These are phyloP conservation scores for Mallotus villosus DNA, from an alignment of 2,797 vertebrate genomes.

Conservation along the genomic window DNA sequence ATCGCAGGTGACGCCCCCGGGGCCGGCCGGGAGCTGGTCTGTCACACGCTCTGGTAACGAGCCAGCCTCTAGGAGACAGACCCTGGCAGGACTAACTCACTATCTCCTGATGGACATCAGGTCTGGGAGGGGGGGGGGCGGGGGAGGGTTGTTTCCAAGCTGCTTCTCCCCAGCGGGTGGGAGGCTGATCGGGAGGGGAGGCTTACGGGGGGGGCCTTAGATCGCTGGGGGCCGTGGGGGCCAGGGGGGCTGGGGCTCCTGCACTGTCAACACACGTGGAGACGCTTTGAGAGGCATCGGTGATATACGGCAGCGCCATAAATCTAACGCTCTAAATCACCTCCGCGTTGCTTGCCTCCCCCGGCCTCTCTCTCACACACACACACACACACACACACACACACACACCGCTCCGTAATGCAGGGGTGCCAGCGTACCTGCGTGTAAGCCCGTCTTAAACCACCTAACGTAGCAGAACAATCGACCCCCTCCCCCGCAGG, in stretches of 20 bases:
- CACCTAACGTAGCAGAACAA: constrained; percentile 19
- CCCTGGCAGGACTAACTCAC: too few species aligned
- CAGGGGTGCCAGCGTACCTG: constrained; percentile 10
- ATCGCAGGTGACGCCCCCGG: too few species aligned
- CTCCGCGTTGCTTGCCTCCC: constrained; percentile 15
- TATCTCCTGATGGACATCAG: constrained; percentile 42
- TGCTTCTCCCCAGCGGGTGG: not conserved
- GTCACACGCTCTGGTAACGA: too few species aligned
- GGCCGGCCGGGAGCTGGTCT: too few species aligned
- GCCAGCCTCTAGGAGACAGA: too few species aligned
- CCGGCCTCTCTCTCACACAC: constrained; percentile 3
- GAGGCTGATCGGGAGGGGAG: constrained; percentile 42
- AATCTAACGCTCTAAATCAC: constrained; percentile 71
- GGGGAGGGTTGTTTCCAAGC: not conserved
- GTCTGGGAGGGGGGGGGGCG: not conserved
- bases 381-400: constrained; percentile 28
- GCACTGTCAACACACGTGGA: constrained; percentile 50
- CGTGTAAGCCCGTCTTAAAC: constrained; percentile 15
- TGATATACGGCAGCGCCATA: constrained; percentile 66
- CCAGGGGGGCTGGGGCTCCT: constrained; percentile 35
- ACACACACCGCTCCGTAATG: not conserved
- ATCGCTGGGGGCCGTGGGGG: constrained; percentile 56
- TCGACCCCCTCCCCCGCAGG: constrained; percentile 7
- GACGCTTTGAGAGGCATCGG: constrained; percentile 50
- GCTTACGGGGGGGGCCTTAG: constrained; percentile 49